Evolutionary conservation across 2,113 vertebrate genomes (phyloP).

Genomic region (Paedocypris sp.): DNA sequence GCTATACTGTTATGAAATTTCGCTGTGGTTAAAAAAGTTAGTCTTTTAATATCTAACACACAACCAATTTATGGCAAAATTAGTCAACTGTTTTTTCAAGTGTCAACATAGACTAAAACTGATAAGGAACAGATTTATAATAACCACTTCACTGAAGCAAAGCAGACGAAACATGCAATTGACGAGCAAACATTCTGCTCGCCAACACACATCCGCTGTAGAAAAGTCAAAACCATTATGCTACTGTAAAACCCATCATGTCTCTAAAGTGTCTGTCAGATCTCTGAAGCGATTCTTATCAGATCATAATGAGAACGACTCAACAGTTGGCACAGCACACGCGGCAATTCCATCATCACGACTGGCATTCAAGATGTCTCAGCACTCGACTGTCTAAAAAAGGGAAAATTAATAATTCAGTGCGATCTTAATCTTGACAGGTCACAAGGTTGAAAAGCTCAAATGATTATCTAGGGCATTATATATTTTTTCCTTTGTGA

Average conservation of each 20-base stretch:
- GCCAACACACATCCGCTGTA: too few relatives aligned
- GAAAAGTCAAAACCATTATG: too few relatives aligned
- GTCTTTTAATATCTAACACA: too few relatives aligned
- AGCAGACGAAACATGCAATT: too few relatives aligned
- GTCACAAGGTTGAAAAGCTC: constrained; percentile 41
- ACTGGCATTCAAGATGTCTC: constrained; percentile 24
- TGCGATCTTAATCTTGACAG: constrained; percentile 44
- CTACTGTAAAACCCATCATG: too few relatives aligned
- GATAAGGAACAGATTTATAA: background rate
- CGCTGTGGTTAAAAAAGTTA: too few relatives aligned
- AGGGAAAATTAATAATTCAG: constrained; percentile 51
- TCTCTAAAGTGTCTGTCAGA: too few relatives aligned
- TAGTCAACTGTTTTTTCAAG: background rate
- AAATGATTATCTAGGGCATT: constrained; percentile 40
- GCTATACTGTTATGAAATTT: too few relatives aligned
- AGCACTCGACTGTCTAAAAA: constrained; percentile 21
- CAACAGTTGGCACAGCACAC: constrained; percentile 24
- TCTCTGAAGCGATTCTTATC: background rate
- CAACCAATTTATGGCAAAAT: too few relatives aligned
- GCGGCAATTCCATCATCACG: constrained; percentile 23
- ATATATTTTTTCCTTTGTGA: constrained; percentile 42
- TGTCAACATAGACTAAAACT: background rate
- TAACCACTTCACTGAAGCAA: too few relatives aligned
- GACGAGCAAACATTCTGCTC: too few relatives aligned
- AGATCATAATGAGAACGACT: background rate